Evolutionary conservation across 64 coral and sea anemone genomes (phyloP).

Genomic region (Montipora sp.): DNA sequence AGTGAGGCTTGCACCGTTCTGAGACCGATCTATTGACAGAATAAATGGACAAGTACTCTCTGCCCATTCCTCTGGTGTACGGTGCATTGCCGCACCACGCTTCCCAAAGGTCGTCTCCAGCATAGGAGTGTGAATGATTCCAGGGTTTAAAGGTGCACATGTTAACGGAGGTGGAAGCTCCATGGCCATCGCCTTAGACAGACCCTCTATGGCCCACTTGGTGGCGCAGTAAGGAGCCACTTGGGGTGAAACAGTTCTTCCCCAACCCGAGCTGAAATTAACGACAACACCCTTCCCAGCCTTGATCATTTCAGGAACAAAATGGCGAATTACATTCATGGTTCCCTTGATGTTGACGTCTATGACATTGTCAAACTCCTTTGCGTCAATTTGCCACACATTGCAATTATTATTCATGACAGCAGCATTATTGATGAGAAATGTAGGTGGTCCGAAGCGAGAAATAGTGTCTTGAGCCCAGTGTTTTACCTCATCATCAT

Average conservation of each 20-base stretch:
- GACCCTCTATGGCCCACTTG: conserved; percentile 85
- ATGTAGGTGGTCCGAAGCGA: conserved; percentile 58
- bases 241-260: conserved; percentile 53
- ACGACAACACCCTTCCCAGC: conserved; percentile 63
- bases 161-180: conserved; percentile 76
- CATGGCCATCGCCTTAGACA: conserved; percentile 84
- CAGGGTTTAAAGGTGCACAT: conserved; percentile 85
- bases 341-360: conserved; percentile 83
- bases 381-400: conserved; percentile 60
- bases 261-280: conserved; percentile 81
- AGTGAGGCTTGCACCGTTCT: conserved; percentile 77
- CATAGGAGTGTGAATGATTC: conserved; percentile 85
- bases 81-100: conserved; percentile 13
- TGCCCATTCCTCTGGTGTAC: conserved; percentile 61
- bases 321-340: conserved; percentile 64
- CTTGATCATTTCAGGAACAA: conserved; percentile 79
- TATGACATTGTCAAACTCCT: conserved; percentile 67
- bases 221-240: conserved; percentile 85
- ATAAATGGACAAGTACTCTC: conserved; percentile 76
- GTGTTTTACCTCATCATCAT: conserved; percentile 26
- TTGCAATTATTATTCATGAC: background rate
- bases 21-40: conserved; percentile 66
- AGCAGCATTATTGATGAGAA: conserved; percentile 69
- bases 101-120: conserved; percentile 60
- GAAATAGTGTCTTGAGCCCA: conserved; percentile 51